phyloP scores from a whole-genome alignment of 2,888 invertebrate genomes.

The Spilosoma lubricipeda region DNA sequence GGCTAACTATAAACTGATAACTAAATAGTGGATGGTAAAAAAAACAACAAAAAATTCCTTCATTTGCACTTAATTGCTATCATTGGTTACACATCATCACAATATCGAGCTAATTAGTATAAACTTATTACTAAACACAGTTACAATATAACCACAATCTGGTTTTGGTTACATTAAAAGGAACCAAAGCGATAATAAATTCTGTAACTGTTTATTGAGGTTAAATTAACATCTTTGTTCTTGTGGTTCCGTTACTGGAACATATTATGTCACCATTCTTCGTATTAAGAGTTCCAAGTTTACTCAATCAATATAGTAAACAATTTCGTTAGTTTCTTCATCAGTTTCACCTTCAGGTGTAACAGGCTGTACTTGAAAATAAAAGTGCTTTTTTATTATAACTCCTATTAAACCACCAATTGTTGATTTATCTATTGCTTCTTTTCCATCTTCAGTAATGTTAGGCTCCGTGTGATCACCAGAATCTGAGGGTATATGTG shows the following conservation, averaged over 20 bases:
- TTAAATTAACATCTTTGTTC: neutral
- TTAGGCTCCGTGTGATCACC: neutral
- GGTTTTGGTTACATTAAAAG: neutral
- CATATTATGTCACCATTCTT: neutral
- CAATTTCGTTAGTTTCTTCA: constrained; percentile 36
- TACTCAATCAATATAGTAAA: constrained; percentile 47
- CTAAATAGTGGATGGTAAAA: neutral
- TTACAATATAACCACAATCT: neutral
- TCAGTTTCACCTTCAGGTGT: constrained; percentile 54
- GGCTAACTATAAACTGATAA: too few relatives aligned
- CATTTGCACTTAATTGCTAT: neutral
- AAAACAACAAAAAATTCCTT: neutral
- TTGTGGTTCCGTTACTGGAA: neutral
- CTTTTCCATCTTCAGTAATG: neutral
- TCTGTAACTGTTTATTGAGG: neutral
- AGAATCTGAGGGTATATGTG: neutral
- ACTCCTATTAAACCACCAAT: neutral
- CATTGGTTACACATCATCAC: neutral
- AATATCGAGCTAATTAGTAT: neutral
- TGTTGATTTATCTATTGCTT: neutral
- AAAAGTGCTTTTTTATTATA: constrained; percentile 50
- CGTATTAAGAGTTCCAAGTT: neutral
- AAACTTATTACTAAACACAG: neutral
- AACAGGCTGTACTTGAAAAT: constrained; percentile 59
- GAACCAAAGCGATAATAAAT: neutral